Evolutionary conservation across 2,113 vertebrate species (phyloP).

Genomic region (Parotia lawesii): DNA sequence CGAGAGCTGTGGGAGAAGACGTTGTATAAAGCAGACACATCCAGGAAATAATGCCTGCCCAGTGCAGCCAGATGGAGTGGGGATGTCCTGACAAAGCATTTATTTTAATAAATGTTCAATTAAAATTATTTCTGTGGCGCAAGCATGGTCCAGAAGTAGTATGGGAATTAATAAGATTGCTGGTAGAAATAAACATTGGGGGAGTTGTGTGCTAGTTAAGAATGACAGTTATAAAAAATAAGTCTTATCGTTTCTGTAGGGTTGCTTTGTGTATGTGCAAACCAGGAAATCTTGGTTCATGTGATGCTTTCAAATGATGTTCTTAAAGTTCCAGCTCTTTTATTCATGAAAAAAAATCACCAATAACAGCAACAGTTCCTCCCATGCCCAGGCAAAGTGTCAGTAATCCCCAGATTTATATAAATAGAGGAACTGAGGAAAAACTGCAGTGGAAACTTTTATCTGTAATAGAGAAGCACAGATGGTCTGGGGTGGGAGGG

Average conservation of each 20-base stretch:
- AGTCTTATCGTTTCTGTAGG: rapidly evolving
- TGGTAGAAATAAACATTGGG: background rate
- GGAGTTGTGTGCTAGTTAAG: background rate
- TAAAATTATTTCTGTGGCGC: conserved; percentile 37
- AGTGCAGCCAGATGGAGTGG: conserved; percentile 45
- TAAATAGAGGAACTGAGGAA: background rate
- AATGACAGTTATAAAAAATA: background rate
- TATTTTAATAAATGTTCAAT: conserved; percentile 54
- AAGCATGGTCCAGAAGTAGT: conserved; percentile 27
- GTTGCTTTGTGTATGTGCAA: background rate
- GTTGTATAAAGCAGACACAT: conserved; percentile 41
- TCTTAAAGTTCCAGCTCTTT: background rate
- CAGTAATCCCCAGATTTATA: background rate
- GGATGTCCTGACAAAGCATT: conserved; percentile 58
- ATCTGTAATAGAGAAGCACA: background rate
- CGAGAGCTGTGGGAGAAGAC: background rate
- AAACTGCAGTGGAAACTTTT: background rate
- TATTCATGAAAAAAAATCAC: background rate
- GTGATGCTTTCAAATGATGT: background rate
- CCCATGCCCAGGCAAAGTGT: rapidly evolving
- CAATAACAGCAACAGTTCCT: background rate
- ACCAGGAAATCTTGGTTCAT: background rate
- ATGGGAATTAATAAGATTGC: conserved; percentile 39
- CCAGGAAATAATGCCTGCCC: conserved; percentile 55
- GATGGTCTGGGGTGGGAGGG: background rate